Conservation (phyloP, 2,797 vertebrate genomes). For the Microctenopoma steveboyesi region DNA sequence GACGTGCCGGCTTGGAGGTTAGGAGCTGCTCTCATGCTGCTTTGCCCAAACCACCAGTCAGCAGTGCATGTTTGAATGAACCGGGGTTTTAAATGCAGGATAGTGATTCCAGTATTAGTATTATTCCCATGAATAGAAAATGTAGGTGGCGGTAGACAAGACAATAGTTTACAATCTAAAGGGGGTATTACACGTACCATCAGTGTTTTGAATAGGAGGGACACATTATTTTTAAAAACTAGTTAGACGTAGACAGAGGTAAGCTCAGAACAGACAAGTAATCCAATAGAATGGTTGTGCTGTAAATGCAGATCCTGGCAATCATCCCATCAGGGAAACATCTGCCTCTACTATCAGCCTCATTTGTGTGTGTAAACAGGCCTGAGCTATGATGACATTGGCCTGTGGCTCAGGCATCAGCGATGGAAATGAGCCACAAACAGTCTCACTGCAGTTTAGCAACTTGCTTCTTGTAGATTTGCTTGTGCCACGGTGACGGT, state of each 20-base stretch:
- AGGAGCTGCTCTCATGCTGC: slow-evolving; percentile 45
- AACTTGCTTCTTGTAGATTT: slow-evolving; percentile 37
- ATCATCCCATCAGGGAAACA: slow-evolving; percentile 42
- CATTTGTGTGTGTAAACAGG: slow-evolving; percentile 85
- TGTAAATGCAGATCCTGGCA: slow-evolving; percentile 38
- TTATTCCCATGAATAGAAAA: background rate
- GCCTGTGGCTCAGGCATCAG: slow-evolving; percentile 49
- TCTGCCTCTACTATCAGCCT: slow-evolving; percentile 57
- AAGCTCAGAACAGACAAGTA: background rate
- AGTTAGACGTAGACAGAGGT: too few relatives aligned
- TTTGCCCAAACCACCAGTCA: slow-evolving; percentile 59
- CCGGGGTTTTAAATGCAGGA: slow-evolving; percentile 6
- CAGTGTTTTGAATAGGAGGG: background rate
- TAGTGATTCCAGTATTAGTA: background rate
- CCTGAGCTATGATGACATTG: slow-evolving; percentile 54
- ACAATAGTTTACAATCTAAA: too few relatives aligned
- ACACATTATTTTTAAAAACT: background rate
- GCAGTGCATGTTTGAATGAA: slow-evolving; percentile 23
- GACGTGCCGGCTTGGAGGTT: slow-evolving; percentile 40
- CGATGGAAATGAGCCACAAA: slow-evolving; percentile 79
- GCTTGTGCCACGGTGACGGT: slow-evolving; percentile 9
- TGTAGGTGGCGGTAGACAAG: too few relatives aligned
- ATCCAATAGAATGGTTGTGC: slow-evolving; percentile 5
- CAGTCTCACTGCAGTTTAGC: slow-evolving; percentile 52
- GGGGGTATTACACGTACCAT: background rate